Evolutionary conservation across 2,113 vertebrate species (phyloP), one percentile per base, ranked within the genome.

Genomic region (Grantiella picta): DNA sequence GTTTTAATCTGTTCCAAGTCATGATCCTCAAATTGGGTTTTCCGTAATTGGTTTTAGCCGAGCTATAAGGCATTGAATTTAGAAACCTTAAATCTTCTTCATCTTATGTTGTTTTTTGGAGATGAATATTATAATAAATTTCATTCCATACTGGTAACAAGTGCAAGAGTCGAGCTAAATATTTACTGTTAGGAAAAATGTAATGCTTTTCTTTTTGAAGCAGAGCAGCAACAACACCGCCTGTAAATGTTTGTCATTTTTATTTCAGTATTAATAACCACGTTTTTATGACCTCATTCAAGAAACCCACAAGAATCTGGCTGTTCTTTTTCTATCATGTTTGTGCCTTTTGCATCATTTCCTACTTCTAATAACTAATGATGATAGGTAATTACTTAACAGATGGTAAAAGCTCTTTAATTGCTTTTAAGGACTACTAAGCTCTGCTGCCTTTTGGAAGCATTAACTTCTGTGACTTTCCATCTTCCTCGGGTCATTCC

Each of bases 391-490:
- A 94, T 94, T 96, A 93, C 92, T 94, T 93, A 97, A 73, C 94
- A 97, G 95, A 96, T 93, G 88, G 92, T 81, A 95, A 96, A 94
- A 87, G 89, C 75, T 76, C 71, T 92, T 91, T 94, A 95, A 96
- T 92, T 93, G 73, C 76, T 86, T 92, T 95, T 65, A 86, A 95
- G 89, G 79, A 77, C 82, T 92, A 90, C 75, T 89, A 91, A 96
- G 75, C 86, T 86, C 83, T 82, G 77, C 73, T 75, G 25, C 66
- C 59, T 80, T 95, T 92, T 65, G 75, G 83, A 71, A 95, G 77
- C 87, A 90, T 91, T 88, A 96, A 89, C 87, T 95, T 86, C 64
- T 45, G 81, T 45, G 69, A 91, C 75, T 96, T 94, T 86, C 72
- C 54, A 72, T 94, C 84, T 90, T 97, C 80, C 84, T 94, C 54